Percentiles rank a stretch among this genome's conserved stretches.
These are phyloP conservation scores for Drosophila willistoni DNA, from an alignment of 1,140 invertebrate genomes.

Conservation along the genomic window DNA sequence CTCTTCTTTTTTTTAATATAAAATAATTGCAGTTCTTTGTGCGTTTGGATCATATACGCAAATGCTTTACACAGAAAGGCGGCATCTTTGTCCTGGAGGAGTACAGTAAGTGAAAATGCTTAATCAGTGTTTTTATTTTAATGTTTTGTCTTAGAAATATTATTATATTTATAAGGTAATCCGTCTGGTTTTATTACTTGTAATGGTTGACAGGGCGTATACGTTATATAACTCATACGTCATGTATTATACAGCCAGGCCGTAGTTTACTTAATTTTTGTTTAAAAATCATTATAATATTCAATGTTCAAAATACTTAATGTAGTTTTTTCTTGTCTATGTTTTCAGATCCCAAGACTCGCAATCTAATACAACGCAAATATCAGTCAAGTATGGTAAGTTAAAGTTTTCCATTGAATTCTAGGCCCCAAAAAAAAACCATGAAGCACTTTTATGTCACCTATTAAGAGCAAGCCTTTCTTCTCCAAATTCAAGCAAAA, in stretches of 20 bases:
- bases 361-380: slow-evolving; percentile 97
- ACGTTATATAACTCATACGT: neutral
- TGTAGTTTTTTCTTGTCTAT: neutral
- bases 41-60: slow-evolving; percentile 98
- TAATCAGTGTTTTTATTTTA: neutral
- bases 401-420: slow-evolving; percentile 44
- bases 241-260: neutral
- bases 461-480: neutral
- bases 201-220: neutral
- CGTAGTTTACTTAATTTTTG: neutral
- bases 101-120: slow-evolving; percentile 91
- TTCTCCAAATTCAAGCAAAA: neutral
- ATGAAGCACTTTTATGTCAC: neutral
- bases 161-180: too few species aligned
- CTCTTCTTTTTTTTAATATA: slow-evolving; percentile 20
- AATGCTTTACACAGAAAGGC: slow-evolving; percentile 99
- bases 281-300: too few species aligned
- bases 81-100: slow-evolving; percentile 99
- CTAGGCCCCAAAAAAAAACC: neutral
- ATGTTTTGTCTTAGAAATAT: too few species aligned
- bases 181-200: too few species aligned
- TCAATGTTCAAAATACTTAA: neutral
- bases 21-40: slow-evolving; percentile 97
- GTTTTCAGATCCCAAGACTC: slow-evolving; percentile 96
- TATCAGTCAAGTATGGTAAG: slow-evolving; percentile 99